A percentile compares a stretch with the other conserved stretches of the same genome.
Conservation (phyloP, 2,113 vertebrate species). For the Chelonoidis abingdonii region DNA sequence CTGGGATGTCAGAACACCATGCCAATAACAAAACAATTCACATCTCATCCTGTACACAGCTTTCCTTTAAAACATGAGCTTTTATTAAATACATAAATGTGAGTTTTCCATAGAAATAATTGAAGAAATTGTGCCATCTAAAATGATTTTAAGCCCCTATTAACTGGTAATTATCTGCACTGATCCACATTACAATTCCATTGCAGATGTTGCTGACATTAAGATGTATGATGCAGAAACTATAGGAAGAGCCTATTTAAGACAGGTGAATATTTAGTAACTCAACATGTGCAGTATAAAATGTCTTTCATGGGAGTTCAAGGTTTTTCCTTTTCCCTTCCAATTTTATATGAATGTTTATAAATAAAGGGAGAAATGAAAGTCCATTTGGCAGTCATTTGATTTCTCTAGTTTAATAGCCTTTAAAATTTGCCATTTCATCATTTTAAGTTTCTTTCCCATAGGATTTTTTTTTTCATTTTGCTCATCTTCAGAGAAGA, state of each 20-base stretch:
- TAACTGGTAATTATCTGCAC: conserved; percentile 76
- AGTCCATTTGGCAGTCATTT: conserved; percentile 70
- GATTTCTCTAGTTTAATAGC: conserved; percentile 67
- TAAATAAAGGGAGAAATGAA: conserved; percentile 76
- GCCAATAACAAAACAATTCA: conserved; percentile 10
- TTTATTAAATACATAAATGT: conserved; percentile 67
- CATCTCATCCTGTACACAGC: background rate
- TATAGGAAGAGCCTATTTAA: conserved; percentile 67
- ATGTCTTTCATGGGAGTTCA: conserved; percentile 68
- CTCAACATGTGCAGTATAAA: conserved; percentile 60
- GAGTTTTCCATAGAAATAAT: conserved; percentile 63
- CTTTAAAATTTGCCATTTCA: conserved; percentile 68
- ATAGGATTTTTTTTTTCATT: conserved; percentile 29
- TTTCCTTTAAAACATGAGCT: conserved; percentile 52
- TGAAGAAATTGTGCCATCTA: conserved; percentile 50
- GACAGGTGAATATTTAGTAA: conserved; percentile 77
- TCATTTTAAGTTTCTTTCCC: conserved; percentile 65
- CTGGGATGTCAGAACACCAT: background rate
- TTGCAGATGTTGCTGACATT: conserved; percentile 77
- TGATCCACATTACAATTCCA: conserved; percentile 72
- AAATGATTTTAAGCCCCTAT: conserved; percentile 61
- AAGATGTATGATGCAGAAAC: conserved; percentile 69
- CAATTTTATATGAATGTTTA: conserved; percentile 67
- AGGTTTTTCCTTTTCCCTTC: conserved; percentile 46
- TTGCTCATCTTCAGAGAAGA: conserved; percentile 37